phyloP scores from a whole-genome alignment of 2,113 vertebrate species.

The Epinephelus cyanopodus region DNA sequence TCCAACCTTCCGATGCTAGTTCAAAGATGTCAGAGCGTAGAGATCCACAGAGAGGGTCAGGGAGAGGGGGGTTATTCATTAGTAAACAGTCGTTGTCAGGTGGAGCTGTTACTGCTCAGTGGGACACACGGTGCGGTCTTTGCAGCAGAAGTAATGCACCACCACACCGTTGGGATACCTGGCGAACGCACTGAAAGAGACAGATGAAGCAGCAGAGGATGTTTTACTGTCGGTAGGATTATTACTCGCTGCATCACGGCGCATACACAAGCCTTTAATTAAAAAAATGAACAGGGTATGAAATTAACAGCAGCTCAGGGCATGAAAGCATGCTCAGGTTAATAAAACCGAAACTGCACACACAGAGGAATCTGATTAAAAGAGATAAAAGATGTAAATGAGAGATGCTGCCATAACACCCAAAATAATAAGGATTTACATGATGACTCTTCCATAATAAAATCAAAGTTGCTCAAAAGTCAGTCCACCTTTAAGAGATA shows the following conservation, averaged over 20 bases:
- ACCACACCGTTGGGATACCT: conserved; percentile 97
- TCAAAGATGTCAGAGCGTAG: conserved; percentile 8
- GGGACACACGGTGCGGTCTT: conserved; percentile 90
- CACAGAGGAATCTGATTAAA: background rate
- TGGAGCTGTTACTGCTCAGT: conserved; percentile 86
- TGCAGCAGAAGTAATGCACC: conserved; percentile 99
- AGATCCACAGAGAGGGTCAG: background rate
- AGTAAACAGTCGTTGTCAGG: background rate
- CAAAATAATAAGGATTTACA: background rate
- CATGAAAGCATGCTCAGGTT: background rate
- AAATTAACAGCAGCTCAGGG: conserved; percentile 2
- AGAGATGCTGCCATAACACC: background rate
- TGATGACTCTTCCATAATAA: background rate
- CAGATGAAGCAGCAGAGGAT: background rate
- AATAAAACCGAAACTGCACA: background rate
- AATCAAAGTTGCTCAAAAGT: too few species aligned
- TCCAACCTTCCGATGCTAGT: conserved; percentile 8
- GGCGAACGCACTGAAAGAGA: conserved; percentile 92
- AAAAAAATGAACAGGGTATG: background rate
- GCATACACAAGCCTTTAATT: background rate
- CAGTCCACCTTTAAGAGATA: background rate
- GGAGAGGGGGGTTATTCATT: background rate
- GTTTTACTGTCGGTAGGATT: background rate
- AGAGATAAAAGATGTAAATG: background rate
- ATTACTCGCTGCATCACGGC: background rate